Evolutionary conservation across 2,797 vertebrate genomes (phyloP).

Genomic region (Trichosurus vulpecula): DNA sequence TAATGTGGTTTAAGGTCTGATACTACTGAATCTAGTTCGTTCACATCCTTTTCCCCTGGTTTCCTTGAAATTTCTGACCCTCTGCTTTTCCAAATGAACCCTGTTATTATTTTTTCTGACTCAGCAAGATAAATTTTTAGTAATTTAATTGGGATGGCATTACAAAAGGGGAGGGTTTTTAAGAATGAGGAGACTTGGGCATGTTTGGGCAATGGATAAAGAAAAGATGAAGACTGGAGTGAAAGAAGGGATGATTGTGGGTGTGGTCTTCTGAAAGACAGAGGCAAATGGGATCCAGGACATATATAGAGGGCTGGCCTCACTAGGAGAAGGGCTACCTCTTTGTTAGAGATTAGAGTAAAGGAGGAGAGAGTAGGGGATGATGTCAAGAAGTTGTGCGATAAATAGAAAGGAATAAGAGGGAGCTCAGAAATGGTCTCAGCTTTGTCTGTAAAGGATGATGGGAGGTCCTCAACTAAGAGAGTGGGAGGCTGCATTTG

Average conservation of each 20-base stretch:
- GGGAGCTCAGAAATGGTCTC: background rate
- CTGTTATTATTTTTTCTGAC: too few relatives aligned
- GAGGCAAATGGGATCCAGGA: background rate
- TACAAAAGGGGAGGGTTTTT: background rate
- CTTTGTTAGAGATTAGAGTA: background rate
- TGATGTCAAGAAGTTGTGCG: background rate
- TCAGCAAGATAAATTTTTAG: too few relatives aligned
- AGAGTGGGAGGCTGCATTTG: background rate
- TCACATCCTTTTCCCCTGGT: too few relatives aligned
- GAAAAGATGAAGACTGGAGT: background rate
- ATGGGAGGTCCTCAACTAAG: background rate
- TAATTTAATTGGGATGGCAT: too few relatives aligned
- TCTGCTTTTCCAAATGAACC: too few relatives aligned
- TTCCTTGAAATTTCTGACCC: too few relatives aligned
- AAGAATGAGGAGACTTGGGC: background rate
- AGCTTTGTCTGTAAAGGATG: background rate
- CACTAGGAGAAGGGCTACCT: background rate
- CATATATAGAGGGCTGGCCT: background rate
- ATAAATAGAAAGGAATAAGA: background rate
- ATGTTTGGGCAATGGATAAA: background rate
- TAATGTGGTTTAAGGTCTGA: too few relatives aligned
- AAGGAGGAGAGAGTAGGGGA: background rate
- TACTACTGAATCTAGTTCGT: too few relatives aligned
- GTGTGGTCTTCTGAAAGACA: background rate
- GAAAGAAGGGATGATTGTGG: background rate